phyloP scores from a whole-genome alignment of 2,797 vertebrate species.

The Podargus strigoides region DNA sequence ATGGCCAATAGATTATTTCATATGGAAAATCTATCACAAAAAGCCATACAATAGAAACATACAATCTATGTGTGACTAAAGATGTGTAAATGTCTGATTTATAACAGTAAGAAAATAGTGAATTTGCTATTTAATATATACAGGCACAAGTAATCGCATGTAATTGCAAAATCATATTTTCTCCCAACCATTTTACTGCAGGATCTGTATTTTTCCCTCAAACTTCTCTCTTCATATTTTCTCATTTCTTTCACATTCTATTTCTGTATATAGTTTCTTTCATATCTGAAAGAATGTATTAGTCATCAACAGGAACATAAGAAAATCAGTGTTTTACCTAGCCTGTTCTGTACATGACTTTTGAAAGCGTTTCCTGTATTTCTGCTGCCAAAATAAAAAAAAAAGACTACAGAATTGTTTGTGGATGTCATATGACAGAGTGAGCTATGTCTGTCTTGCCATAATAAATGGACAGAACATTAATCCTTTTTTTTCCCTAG shows the following conservation, averaged over 20 bases:
- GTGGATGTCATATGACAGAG: too few species aligned
- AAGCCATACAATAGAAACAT: background rate
- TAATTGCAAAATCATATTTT: background rate
- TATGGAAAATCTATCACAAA: conserved; percentile 22
- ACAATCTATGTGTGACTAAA: background rate
- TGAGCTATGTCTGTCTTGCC: background rate
- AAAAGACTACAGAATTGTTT: background rate
- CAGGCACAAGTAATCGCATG: background rate
- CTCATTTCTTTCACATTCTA: background rate
- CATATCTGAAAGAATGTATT: background rate
- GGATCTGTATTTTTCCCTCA: background rate
- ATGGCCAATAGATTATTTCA: conserved; percentile 17
- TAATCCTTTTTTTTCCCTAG: background rate
- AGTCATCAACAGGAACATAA: background rate
- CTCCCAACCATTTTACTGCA: background rate
- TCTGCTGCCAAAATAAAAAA: background rate
- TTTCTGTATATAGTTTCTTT: background rate
- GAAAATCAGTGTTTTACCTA: background rate
- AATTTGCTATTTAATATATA: background rate
- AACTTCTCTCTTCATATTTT: background rate
- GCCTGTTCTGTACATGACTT: background rate
- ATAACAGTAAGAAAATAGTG: background rate
- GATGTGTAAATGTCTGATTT: background rate
- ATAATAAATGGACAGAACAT: background rate
- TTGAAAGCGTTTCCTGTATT: background rate